Evolutionary conservation across 2,888 invertebrate species (phyloP).

Genomic region (Drosophila testacea): DNA sequence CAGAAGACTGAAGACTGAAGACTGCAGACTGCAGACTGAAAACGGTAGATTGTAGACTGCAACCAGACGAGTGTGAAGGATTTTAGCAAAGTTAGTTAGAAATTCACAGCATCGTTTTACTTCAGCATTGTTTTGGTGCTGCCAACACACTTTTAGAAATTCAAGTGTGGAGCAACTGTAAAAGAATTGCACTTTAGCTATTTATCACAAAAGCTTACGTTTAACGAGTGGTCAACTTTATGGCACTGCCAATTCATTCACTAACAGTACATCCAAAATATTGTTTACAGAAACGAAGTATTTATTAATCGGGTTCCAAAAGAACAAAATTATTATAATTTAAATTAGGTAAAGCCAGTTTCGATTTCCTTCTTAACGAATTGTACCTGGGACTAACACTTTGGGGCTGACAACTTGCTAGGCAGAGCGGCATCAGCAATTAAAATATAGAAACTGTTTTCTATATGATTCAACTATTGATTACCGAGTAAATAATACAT

Average conservation of each 20-base stretch:
- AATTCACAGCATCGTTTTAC: background rate
- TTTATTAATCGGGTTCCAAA: no score
- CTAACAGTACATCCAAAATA: no score
- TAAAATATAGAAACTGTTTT: background rate
- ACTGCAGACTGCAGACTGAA: background rate
- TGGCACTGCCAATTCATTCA: background rate
- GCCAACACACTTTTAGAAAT: conserved; percentile 7
- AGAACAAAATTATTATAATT: no score
- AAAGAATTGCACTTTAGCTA: background rate
- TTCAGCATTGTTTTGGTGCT: conserved; percentile 7
- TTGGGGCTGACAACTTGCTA: conserved; percentile 18
- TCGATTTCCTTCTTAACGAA: no score
- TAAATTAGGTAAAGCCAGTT: no score
- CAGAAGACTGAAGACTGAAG: conserved; percentile 18
- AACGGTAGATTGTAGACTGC: conserved; percentile 27
- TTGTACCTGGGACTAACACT: no score
- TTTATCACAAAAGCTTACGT: background rate
- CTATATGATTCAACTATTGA: background rate
- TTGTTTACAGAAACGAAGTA: no score
- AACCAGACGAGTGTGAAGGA: conserved; percentile 27
- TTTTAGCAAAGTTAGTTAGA: background rate
- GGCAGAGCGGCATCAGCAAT: background rate
- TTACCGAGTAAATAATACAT: conserved; percentile 4
- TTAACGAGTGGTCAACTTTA: background rate
- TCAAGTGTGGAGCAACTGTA: background rate